phyloP scores from a whole-genome alignment of 2,113 vertebrate species.

The Tapirus terrestris region DNA sequence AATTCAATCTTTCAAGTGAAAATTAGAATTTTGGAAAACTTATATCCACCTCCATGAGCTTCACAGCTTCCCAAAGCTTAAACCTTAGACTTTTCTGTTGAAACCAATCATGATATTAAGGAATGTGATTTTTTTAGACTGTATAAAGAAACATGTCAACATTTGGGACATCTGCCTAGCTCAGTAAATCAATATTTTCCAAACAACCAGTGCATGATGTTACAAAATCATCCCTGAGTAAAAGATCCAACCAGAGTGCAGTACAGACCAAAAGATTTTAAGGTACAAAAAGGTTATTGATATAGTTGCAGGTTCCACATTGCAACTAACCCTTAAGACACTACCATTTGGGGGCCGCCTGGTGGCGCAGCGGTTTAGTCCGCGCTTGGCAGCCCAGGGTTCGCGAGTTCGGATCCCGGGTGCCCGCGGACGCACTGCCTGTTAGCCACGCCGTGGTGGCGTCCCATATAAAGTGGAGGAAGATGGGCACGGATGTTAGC shows the following conservation, averaged over 20 bases:
- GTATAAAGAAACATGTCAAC: not conserved
- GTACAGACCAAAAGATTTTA: not conserved
- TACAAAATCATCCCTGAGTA: not conserved
- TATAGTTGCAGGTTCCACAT: not conserved
- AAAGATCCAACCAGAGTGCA: not conserved
- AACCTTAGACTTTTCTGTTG: not conserved
- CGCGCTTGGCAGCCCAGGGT: too few relatives aligned
- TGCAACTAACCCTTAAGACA: slow-evolving; percentile 17
- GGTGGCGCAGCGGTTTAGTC: too few relatives aligned
- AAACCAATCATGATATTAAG: slow-evolving; percentile 24
- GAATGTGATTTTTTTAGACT: not conserved
- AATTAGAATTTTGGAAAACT: slow-evolving; percentile 45
- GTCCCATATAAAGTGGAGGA: too few relatives aligned
- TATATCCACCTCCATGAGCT: not conserved
- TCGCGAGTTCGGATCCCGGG: too few relatives aligned
- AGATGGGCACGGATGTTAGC: too few relatives aligned
- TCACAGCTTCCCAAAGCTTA: slow-evolving; percentile 6
- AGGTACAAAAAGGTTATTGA: not conserved
- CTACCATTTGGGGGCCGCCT: not conserved
- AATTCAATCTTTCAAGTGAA: slow-evolving; percentile 33
- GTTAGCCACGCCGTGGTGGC: too few relatives aligned
- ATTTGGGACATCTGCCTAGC: not conserved
- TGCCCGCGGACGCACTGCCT: too few relatives aligned
- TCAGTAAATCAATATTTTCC: slow-evolving; percentile 24
- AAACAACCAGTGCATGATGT: not conserved